phyloP scores from a whole-genome alignment of 2,113 vertebrate genomes.

The Dendrocopos noguchii region DNA sequence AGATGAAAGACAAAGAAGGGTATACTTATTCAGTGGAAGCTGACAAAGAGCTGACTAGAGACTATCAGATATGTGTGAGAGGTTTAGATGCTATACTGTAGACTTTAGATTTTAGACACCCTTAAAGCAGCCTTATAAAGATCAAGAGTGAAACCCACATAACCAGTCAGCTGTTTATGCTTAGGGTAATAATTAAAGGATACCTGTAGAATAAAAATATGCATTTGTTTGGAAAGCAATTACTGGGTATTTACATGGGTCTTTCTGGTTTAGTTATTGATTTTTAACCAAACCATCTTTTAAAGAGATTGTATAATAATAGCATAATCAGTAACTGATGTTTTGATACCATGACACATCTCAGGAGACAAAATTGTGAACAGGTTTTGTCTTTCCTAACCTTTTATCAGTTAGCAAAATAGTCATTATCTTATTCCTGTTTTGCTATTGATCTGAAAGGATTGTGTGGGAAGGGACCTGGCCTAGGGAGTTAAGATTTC shows the following conservation, averaged over 20 bases:
- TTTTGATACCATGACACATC: not conserved
- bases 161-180: not conserved
- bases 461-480: not conserved
- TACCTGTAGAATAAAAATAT: not conserved
- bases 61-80: not conserved
- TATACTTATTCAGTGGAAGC: not conserved
- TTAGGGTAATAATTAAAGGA: not conserved
- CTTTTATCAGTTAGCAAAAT: not conserved
- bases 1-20: not conserved
- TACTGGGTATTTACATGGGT: not conserved
- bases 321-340: not conserved
- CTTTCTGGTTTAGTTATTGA: not conserved
- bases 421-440: not conserved
- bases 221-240: not conserved
- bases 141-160: not conserved
- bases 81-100: not conserved
- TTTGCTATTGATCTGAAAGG: not conserved
- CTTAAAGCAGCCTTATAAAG: not conserved
- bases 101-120: not conserved
- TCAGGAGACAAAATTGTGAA: not conserved
- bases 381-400: not conserved
- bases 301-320: not conserved
- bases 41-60: not conserved
- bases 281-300: not conserved
- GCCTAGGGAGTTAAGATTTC: not conserved